Evolutionary conservation across 2,797 vertebrate genomes (phyloP), one percentile per base, ranked within the genome.

Genomic region (Dermochelys coriacea): DNA sequence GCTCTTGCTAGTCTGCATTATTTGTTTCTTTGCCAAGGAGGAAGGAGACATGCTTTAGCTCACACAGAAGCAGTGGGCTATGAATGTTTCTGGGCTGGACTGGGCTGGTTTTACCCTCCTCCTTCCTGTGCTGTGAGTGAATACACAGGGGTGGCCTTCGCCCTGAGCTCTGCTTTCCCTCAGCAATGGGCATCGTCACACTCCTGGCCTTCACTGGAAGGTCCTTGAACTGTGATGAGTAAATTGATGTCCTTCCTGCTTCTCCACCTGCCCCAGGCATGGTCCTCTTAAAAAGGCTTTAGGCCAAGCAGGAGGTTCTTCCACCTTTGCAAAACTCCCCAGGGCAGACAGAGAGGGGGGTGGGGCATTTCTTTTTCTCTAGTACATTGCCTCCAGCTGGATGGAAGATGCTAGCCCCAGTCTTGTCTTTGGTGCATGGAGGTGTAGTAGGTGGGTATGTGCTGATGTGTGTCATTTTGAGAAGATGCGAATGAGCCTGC

Each of bases 401-500:
- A 45, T 41, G 19, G 41, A 68, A 78, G 74, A 57, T 71, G 37
- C 18, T 47, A 80, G 59, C 27, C 14, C 27, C 12, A 25, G 12
- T 15, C 29, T 51, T 74, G 8, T 14, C 54, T 57, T 68, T 86
- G 78, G 75, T 7, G 45, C 3, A 12, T 31, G 41, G 87, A 29
- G 45, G 68, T 64, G 34, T 34, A 6, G 12, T 54, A 12, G 8
- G 23, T 34, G 18, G 49, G 25, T 11, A 49, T 78, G 50, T 12
- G 15, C 16, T 25, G 2, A 25, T 21, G 10, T 45, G 15, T 1
- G 7, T 55, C n/a, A 54, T 74, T 74, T 64, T 0, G 0, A 80
- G 45, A 55, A 1, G 12, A 37, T 3, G 3, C 1, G 1, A 84
- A 18, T n/a, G 50, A 29, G 82, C 0, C 7, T 93, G 75, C 0